These are phyloP conservation scores for Nesometra sesokonis DNA, from an alignment of 35 echinoderm and acorn worm species.

Conservation along the genomic window DNA sequence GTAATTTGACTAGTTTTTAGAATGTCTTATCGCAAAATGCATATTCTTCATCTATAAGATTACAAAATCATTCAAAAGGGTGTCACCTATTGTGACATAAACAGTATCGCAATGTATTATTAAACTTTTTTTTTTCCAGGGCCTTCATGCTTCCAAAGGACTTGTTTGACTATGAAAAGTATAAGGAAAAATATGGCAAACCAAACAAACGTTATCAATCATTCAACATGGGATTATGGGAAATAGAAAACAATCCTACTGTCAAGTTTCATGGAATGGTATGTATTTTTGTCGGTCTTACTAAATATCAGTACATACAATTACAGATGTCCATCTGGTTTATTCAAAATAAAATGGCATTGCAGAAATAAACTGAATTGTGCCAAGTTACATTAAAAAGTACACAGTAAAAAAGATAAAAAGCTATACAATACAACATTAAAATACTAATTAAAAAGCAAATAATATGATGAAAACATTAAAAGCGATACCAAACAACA, in stretches of 20 bases:
- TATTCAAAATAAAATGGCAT: too few relatives aligned
- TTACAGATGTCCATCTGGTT: neutral
- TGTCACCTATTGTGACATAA: neutral
- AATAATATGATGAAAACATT: too few relatives aligned
- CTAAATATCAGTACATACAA: too few relatives aligned
- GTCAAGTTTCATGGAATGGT: slow-evolving; percentile 57
- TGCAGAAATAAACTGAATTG: too few relatives aligned
- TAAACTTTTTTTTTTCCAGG: slow-evolving; percentile 19
- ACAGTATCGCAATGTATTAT: too few relatives aligned
- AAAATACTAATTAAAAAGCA: too few relatives aligned
- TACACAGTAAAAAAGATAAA: too few relatives aligned
- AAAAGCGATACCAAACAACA: too few relatives aligned
- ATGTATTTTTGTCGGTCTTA: slow-evolving; percentile 22
- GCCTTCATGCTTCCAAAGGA: slow-evolving; percentile 80
- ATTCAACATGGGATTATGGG: slow-evolving; percentile 79
- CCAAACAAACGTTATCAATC: slow-evolving; percentile 60
- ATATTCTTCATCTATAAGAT: neutral
- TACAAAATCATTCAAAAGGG: neutral
- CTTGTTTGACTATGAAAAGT: slow-evolving; percentile 68
- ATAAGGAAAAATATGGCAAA: slow-evolving; percentile 79
- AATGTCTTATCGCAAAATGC: too few relatives aligned
- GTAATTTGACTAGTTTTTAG: too few relatives aligned
- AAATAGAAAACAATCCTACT: slow-evolving; percentile 76
- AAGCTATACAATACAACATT: too few relatives aligned
- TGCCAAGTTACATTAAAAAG: too few relatives aligned